These are phyloP conservation scores for Apis cerana DNA, from an alignment of 1,140 invertebrate species.

Conservation along the genomic window DNA sequence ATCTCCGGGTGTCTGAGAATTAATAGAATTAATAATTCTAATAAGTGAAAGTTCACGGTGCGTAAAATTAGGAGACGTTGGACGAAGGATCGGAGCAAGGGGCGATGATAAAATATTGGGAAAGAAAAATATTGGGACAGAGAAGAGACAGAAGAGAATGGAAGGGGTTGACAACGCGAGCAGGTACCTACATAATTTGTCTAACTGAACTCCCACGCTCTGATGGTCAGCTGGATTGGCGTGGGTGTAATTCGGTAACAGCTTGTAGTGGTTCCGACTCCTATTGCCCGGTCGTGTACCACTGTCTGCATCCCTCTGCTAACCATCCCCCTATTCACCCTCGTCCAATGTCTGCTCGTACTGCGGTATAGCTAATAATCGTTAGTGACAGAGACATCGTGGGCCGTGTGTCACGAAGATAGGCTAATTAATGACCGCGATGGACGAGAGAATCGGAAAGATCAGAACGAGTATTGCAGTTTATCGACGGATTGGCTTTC, in stretches of 20 bases:
- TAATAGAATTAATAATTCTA: too few species aligned
- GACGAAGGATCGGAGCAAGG: too few species aligned
- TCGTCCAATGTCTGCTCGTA: slow-evolving; percentile 45
- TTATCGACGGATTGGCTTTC: background rate
- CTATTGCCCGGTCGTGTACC: slow-evolving; percentile 65
- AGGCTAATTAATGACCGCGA: slow-evolving; percentile 52
- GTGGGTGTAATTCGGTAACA: slow-evolving; percentile 71
- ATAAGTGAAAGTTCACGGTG: too few species aligned
- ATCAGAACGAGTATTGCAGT: too few species aligned
- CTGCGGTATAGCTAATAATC: slow-evolving; percentile 66
- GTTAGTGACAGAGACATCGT: slow-evolving; percentile 66
- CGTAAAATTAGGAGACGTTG: too few species aligned
- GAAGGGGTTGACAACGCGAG: slow-evolving; percentile 48
- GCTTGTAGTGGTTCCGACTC: slow-evolving; percentile 69
- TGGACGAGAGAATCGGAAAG: background rate
- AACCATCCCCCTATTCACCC: background rate
- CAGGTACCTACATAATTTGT: slow-evolving; percentile 71
- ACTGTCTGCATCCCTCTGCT: slow-evolving; percentile 10
- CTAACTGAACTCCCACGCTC: slow-evolving; percentile 61
- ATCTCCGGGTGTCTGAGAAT: too few species aligned
- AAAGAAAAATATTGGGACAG: background rate
- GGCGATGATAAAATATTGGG: background rate
- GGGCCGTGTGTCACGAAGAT: slow-evolving; percentile 26
- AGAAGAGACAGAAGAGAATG: background rate
- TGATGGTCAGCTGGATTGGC: slow-evolving; percentile 65